phyloP scores from a whole-genome alignment of 2,888 invertebrate genomes.

The Cephus sareptanus region DNA sequence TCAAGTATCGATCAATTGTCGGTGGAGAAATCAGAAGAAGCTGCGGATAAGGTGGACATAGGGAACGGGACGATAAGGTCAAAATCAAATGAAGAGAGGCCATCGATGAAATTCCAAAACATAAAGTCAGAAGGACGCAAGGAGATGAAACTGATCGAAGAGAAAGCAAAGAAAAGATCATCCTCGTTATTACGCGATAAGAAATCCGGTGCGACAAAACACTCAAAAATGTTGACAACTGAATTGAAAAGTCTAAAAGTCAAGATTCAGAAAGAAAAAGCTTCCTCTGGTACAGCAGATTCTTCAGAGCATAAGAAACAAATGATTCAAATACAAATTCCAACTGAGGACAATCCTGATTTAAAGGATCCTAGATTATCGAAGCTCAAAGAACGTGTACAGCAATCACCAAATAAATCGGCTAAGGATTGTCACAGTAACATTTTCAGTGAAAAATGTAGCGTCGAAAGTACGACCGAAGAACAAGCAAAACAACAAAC shows the following conservation, averaged over 20 bases:
- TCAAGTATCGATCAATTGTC: not conserved
- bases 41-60: not conserved
- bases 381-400: not conserved
- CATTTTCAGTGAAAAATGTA: not conserved
- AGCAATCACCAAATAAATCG: not conserved
- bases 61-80: not conserved
- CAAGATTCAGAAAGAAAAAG: not conserved
- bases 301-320: not conserved
- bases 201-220: not conserved
- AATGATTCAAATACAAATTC: not conserved
- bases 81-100: not conserved
- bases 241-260: not conserved
- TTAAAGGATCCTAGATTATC: not conserved
- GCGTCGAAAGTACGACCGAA: not conserved
- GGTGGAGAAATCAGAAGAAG: not conserved
- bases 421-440: not conserved
- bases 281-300: not conserved
- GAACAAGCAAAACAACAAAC: not conserved
- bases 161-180: slow-evolving; percentile 14
- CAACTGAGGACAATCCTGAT: not conserved
- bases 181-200: not conserved
- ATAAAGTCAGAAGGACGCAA: slow-evolving; percentile 55
- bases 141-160: slow-evolving; percentile 50
- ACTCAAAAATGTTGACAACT: not conserved
- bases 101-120: slow-evolving; percentile 41